These are phyloP conservation scores for Cheirogaleus medius DNA, from an alignment of 2,113 vertebrate species.

Conservation along the genomic window DNA sequence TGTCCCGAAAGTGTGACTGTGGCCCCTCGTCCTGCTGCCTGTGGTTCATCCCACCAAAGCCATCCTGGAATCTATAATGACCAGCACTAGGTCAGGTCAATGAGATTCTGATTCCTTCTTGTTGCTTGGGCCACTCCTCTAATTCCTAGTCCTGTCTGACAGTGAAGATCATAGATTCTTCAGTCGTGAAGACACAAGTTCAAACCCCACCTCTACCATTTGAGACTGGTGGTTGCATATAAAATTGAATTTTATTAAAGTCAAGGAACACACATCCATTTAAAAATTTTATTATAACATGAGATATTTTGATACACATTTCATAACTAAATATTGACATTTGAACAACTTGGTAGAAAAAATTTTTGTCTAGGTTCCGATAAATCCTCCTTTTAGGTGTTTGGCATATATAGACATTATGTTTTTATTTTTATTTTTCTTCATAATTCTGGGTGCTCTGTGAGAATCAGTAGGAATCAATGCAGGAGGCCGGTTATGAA, in stretches of 20 bases:
- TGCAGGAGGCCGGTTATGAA: not conserved
- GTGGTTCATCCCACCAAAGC: not conserved
- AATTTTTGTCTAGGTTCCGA: not conserved
- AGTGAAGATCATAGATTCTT: not conserved
- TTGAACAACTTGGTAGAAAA: not conserved
- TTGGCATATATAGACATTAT: not conserved
- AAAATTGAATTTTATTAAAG: not conserved
- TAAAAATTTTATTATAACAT: not conserved
- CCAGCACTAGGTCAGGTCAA: not conserved
- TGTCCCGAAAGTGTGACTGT: not conserved
- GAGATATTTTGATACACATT: not conserved
- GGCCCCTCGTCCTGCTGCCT: not conserved
- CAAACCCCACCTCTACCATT: not conserved
- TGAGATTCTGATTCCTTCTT: not conserved
- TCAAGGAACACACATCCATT: not conserved
- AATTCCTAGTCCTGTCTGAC: not conserved
- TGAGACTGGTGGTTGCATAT: not conserved
- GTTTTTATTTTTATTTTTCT: not conserved
- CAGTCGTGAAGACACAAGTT: not conserved
- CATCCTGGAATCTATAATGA: not conserved
- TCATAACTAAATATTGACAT: not conserved
- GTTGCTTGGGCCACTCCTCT: not conserved
- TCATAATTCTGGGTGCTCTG: not conserved
- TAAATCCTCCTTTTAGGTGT: not conserved
- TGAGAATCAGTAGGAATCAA: not conserved